Conservation (phyloP, 1,140 invertebrate genomes). For the Hyles euphorbiae region DNA sequence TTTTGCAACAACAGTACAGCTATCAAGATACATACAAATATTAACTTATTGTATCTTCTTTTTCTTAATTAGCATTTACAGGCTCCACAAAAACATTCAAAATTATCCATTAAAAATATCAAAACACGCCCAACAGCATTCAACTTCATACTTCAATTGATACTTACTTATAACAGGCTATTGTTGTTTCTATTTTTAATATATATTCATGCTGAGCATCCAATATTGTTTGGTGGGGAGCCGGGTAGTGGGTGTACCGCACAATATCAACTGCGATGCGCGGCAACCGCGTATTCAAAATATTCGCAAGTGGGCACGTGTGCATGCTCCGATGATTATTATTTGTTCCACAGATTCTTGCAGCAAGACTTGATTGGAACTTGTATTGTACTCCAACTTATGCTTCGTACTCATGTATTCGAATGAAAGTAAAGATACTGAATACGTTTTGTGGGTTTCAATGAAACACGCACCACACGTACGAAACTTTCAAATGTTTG, state of each 20-base stretch:
- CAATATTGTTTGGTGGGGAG: slow-evolving; percentile 55
- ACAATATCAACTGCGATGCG: slow-evolving; percentile 40
- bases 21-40: too few relatives aligned
- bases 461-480: too few relatives aligned
- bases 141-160: slow-evolving; percentile 1
- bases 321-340: slow-evolving; percentile 60
- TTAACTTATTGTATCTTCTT: too few relatives aligned
- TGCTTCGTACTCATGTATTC: not conserved
- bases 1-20: too few relatives aligned
- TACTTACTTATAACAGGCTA: slow-evolving; percentile 1
- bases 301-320: slow-evolving; percentile 51
- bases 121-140: not conserved
- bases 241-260: not conserved
- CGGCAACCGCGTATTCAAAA: slow-evolving; percentile 37
- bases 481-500: too few relatives aligned
- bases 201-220: slow-evolving; percentile 48
- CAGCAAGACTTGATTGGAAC: not conserved
- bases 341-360: slow-evolving; percentile 38
- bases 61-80: too few relatives aligned
- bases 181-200: slow-evolving; percentile 43
- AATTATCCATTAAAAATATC: too few relatives aligned
- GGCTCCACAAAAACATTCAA: too few relatives aligned
- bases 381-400: slow-evolving; percentile 1
- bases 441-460: too few relatives aligned
- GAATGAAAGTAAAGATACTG: not conserved